phyloP scores from a whole-genome alignment of 2,113 vertebrate genomes.

The Stomatorhinus ivindoensis region DNA sequence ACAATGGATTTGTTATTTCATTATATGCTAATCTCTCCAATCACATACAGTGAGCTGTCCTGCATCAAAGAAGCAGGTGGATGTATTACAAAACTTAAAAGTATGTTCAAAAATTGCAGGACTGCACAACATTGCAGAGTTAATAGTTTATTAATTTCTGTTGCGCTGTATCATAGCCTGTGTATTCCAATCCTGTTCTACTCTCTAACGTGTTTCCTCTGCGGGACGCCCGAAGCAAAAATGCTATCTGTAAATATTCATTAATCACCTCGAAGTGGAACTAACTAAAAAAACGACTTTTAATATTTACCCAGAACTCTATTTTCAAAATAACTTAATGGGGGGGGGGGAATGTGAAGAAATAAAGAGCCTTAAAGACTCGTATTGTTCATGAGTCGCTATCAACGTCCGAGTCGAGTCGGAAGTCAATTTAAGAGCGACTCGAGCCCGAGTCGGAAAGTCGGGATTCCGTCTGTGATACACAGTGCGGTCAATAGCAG shows the following conservation, averaged over 20 bases:
- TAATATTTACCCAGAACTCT: too few relatives aligned
- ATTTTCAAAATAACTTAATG: too few relatives aligned
- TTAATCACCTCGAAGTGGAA: background rate
- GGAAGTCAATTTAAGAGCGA: too few relatives aligned
- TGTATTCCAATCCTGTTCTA: background rate
- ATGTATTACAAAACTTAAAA: background rate
- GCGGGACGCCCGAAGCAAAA: background rate
- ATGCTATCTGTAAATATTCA: background rate
- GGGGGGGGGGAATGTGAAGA: too few relatives aligned
- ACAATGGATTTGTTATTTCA: conserved; percentile 27
- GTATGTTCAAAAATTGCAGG: background rate
- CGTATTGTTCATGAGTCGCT: too few relatives aligned
- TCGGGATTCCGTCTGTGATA: too few relatives aligned
- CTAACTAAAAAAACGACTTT: background rate
- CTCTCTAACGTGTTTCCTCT: background rate
- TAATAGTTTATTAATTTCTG: background rate
- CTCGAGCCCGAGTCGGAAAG: too few relatives aligned
- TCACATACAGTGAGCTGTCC: conserved; percentile 11
- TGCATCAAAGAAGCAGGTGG: conserved; percentile 8
- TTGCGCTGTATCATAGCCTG: background rate
- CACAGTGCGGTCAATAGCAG: too few relatives aligned
- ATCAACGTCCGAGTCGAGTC: too few relatives aligned
- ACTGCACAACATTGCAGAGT: background rate
- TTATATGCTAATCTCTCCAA: conserved; percentile 25
- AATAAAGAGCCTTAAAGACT: too few relatives aligned